These are phyloP conservation scores for Asbolus verrucosus DNA, from an alignment of 1,140 invertebrate genomes.

Conservation along the genomic window DNA sequence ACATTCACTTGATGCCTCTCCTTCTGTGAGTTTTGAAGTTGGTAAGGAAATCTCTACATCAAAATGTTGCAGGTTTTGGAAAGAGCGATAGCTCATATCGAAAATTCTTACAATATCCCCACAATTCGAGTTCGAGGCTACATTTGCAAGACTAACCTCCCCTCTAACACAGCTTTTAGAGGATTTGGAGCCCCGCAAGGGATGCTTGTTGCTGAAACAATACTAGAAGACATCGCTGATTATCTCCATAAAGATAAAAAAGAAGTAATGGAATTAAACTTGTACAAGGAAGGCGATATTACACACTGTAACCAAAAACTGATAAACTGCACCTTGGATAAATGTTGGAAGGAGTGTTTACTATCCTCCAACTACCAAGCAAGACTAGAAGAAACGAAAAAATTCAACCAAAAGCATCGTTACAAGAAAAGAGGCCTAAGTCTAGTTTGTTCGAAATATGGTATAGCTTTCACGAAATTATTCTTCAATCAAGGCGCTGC, in stretches of 20 bases:
- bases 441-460: slow-evolving; percentile 91
- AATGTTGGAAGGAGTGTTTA: slow-evolving; percentile 88
- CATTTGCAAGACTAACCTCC: slow-evolving; percentile 86
- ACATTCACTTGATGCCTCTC: slow-evolving; percentile 85
- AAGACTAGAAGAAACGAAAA: slow-evolving; percentile 71
- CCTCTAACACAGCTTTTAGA: slow-evolving; percentile 91
- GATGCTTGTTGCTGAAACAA: slow-evolving; percentile 86
- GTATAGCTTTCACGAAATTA: slow-evolving; percentile 84
- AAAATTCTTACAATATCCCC: slow-evolving; percentile 84
- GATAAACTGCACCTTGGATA: slow-evolving; percentile 78
- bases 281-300: slow-evolving; percentile 83
- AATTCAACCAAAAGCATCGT: slow-evolving; percentile 84
- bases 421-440: slow-evolving; percentile 91
- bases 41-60: no score
- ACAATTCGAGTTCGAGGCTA: slow-evolving; percentile 76
- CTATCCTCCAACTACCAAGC: slow-evolving; percentile 75
- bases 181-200: slow-evolving; percentile 92
- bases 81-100: slow-evolving; percentile 82
- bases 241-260: slow-evolving; percentile 73
- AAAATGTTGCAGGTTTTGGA: not conserved
- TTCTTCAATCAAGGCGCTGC: slow-evolving; percentile 92
- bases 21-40: slow-evolving; percentile 77
- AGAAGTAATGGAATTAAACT: slow-evolving; percentile 74
- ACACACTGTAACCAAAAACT: slow-evolving; percentile 87
- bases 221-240: slow-evolving; percentile 81